Conservation (phyloP, 1,140 invertebrate species). For the Drosophila sechellia region DNA sequence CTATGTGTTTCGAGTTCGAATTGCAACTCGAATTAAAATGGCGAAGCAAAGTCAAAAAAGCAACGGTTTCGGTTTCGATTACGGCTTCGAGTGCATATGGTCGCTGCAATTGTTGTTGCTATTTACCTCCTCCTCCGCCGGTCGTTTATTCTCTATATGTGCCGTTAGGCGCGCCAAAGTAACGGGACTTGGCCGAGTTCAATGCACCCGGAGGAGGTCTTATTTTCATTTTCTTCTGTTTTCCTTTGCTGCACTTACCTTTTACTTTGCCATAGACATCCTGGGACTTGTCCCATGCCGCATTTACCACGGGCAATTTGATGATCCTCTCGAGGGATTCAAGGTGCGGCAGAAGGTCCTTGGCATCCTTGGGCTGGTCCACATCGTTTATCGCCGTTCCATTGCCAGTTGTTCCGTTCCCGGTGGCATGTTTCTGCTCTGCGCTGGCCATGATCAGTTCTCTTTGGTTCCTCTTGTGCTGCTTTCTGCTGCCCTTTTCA, state of each 20-base stretch:
- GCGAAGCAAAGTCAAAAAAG: slow-evolving; percentile 27
- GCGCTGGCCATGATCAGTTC: slow-evolving; percentile 65
- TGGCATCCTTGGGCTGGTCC: slow-evolving; percentile 74
- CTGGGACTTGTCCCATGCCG: slow-evolving; percentile 86
- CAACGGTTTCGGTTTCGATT: slow-evolving; percentile 49
- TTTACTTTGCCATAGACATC: slow-evolving; percentile 87
- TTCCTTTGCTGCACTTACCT: slow-evolving; percentile 67
- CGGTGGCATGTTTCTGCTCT: slow-evolving; percentile 70
- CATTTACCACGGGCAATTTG: slow-evolving; percentile 86
- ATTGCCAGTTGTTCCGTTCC: slow-evolving; percentile 45
- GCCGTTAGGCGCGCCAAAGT: slow-evolving; percentile 35
- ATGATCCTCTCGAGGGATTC: slow-evolving; percentile 86
- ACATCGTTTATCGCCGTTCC: slow-evolving; percentile 17
- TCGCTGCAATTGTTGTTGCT: slow-evolving; percentile 21
- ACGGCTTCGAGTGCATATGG: slow-evolving; percentile 36
- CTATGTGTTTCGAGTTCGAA: slow-evolving; percentile 22
- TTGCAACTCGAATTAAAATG: slow-evolving; percentile 38
- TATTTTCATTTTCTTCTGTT: not conserved
- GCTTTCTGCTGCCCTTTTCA: slow-evolving; percentile 18
- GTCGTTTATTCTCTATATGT: slow-evolving; percentile 8
- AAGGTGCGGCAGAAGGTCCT: slow-evolving; percentile 85
- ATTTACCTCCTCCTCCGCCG: slow-evolving; percentile 15
- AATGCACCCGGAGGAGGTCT: slow-evolving; percentile 50
- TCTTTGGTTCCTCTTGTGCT: not conserved
- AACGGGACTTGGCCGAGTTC: slow-evolving; percentile 58